phyloP scores from a whole-genome alignment of 1,140 invertebrate species.

The Macrobrachium nipponense region DNA sequence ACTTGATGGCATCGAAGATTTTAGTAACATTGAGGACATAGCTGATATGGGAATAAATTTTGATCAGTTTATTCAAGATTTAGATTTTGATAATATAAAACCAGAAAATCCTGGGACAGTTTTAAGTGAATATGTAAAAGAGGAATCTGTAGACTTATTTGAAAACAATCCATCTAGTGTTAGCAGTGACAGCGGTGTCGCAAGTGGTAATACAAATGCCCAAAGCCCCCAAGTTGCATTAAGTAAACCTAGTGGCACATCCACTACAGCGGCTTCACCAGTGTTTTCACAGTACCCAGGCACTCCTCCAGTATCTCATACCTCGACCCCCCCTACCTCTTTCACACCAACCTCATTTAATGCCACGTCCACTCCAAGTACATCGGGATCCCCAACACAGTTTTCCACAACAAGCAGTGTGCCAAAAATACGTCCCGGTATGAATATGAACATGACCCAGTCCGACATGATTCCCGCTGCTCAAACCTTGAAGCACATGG shows the following conservation, averaged over 20 bases:
- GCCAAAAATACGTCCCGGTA: conserved; percentile 48
- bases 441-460: conserved; percentile 62
- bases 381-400: conserved; percentile 50
- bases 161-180: conserved; percentile 61
- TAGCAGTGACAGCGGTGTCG: conserved; percentile 63
- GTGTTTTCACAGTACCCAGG: conserved; percentile 65
- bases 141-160: conserved; percentile 58
- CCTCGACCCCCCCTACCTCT: conserved; percentile 62
- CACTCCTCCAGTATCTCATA: conserved; percentile 64
- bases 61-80: conserved; percentile 59
- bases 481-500: conserved; percentile 95
- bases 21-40: conserved; percentile 56
- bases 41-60: conserved; percentile 60
- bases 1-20: conserved; percentile 52
- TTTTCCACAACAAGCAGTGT: conserved; percentile 52
- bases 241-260: conserved; percentile 35
- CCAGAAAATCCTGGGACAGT: conserved; percentile 58
- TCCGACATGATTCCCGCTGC: conserved; percentile 80
- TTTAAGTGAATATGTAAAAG: conserved; percentile 55
- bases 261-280: conserved; percentile 56
- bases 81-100: conserved; percentile 62
- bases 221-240: conserved; percentile 55
- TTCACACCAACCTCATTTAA: conserved; percentile 58
- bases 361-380: conserved; percentile 54
- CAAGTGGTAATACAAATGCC: conserved; percentile 57